Evolutionary conservation across 2,888 invertebrate species (phyloP).

Genomic region (Tipula helvola): DNA sequence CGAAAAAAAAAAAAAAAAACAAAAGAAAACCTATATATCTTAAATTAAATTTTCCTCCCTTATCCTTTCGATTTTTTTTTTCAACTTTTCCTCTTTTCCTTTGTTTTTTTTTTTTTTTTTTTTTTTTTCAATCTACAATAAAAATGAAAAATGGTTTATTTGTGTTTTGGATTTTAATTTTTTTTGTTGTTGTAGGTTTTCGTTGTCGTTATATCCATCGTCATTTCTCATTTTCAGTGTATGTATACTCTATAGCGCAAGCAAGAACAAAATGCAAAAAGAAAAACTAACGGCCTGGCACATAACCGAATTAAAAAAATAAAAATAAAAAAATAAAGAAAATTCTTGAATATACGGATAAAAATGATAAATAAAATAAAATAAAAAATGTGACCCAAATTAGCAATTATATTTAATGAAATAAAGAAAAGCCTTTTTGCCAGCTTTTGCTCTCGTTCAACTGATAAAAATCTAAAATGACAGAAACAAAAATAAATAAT

Average conservation of each 20-base stretch:
- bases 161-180: not conserved
- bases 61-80: not conserved
- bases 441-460: not conserved
- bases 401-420: not conserved
- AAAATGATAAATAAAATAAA: not conserved
- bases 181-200: not conserved
- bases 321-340: not conserved
- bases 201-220: not conserved
- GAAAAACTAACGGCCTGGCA: constrained; percentile 4
- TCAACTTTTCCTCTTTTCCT: not conserved
- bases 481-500: not conserved
- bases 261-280: not conserved
- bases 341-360: not conserved
- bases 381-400: not conserved
- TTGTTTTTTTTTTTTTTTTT: not conserved
- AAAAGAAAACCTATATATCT: not conserved
- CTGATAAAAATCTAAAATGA: not conserved
- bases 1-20: not conserved
- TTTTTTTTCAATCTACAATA: not conserved
- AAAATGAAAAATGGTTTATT: constrained; percentile 4
- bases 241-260: not conserved
- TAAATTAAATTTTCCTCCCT: not conserved
- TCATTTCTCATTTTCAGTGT: not conserved
- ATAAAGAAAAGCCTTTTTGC: not conserved
- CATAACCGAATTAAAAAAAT: not conserved